Percentiles rank a stretch among this genome's conserved stretches.
Evolutionary conservation across 2,113 vertebrate genomes (phyloP).

Genomic region (Ictalurus furcatus): DNA sequence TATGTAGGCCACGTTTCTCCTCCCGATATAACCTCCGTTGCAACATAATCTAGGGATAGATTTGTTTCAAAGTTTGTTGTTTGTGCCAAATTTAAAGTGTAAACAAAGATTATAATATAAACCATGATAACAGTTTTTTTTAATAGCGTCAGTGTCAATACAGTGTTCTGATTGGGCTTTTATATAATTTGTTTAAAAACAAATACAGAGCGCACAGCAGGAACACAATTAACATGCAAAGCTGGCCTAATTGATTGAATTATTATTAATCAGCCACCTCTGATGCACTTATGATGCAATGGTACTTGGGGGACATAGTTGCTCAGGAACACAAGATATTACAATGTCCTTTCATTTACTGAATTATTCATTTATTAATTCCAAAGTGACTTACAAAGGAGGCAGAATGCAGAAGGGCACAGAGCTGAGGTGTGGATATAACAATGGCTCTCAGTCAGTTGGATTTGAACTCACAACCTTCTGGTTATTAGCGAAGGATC

Average conservation of each 20-base stretch:
- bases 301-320: not conserved
- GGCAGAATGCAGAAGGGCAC: not conserved
- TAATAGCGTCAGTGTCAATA: not conserved
- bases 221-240: not conserved
- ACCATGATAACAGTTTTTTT: not conserved
- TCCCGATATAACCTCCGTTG: not conserved
- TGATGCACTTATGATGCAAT: not conserved
- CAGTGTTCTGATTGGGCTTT: not conserved
- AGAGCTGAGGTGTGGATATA: not conserved
- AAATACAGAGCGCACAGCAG: not conserved
- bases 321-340: not conserved
- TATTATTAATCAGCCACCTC: not conserved
- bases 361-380: slow-evolving; percentile 11
- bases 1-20: not conserved
- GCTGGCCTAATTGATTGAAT: not conserved
- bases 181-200: not conserved
- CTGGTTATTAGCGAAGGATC: not conserved
- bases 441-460: not conserved
- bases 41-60: not conserved
- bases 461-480: not conserved
- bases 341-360: not conserved
- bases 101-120: not conserved
- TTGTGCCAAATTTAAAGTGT: not conserved
- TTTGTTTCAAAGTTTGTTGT: not conserved
- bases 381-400: not conserved